phyloP scores from a whole-genome alignment of 2,113 vertebrate genomes.

The Cricetomys ansorgei region DNA sequence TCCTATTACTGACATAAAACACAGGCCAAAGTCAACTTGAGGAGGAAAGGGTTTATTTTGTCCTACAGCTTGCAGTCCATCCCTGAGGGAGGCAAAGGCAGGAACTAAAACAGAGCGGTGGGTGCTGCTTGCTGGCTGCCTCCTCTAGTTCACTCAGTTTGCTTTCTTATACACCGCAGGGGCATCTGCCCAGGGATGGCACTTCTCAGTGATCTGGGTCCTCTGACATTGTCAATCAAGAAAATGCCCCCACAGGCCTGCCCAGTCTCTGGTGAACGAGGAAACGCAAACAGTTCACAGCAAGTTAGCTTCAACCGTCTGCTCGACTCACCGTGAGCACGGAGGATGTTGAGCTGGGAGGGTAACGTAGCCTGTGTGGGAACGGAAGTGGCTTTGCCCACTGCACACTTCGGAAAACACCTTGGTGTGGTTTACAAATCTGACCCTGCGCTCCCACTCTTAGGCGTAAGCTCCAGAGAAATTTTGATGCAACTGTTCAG shows the following conservation, averaged over 20 bases:
- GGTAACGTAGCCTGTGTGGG: rapidly evolving
- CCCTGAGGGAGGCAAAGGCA: neutral
- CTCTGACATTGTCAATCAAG: neutral
- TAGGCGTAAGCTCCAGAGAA: neutral
- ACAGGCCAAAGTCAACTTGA: neutral
- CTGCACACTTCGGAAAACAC: neutral
- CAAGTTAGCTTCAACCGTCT: rapidly evolving
- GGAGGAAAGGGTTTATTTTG: neutral
- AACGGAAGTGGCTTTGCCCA: neutral
- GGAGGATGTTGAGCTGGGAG: neutral
- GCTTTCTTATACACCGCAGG: neutral
- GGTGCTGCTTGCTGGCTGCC: neutral
- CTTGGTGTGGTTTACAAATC: neutral
- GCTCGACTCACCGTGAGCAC: neutral
- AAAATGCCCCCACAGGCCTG: neutral
- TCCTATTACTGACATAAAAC: neutral
- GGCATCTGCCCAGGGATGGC: neutral
- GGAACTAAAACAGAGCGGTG: neutral
- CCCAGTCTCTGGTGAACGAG: neutral
- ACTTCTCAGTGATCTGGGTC: neutral
- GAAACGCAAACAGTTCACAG: neutral
- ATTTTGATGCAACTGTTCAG: neutral
- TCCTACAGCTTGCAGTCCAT: neutral
- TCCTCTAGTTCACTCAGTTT: neutral
- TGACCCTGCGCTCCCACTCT: neutral